Evolutionary conservation across 2,888 invertebrate genomes (phyloP).

Genomic region (Unio delphinus): DNA sequence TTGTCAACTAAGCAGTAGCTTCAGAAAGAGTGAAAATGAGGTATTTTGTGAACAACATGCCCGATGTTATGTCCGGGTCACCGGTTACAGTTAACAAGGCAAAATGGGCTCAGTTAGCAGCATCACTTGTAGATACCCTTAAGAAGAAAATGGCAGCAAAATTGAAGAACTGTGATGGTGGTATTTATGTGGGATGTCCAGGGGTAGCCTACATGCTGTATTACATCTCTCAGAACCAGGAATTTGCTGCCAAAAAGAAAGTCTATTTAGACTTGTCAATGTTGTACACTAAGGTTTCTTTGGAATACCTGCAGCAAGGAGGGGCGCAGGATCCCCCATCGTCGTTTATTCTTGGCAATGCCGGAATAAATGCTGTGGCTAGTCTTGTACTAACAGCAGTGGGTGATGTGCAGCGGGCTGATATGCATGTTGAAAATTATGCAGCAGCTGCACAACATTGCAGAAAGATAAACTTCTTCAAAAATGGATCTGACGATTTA

Average conservation of each 20-base stretch:
- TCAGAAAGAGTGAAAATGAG: slow-evolving; percentile 34
- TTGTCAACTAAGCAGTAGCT: too few relatives aligned
- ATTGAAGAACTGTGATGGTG: slow-evolving; percentile 74
- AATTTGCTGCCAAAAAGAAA: slow-evolving; percentile 36
- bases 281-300: slow-evolving; percentile 78
- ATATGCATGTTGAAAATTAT: slow-evolving; percentile 68
- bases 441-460: slow-evolving; percentile 70
- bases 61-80: slow-evolving; percentile 46
- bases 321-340: slow-evolving; percentile 74
- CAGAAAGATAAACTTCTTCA: slow-evolving; percentile 71
- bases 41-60: slow-evolving; percentile 55
- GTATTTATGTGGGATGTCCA: slow-evolving; percentile 80
- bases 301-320: slow-evolving; percentile 72
- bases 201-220: slow-evolving; percentile 86
- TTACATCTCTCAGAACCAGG: slow-evolving; percentile 77
- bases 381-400: slow-evolving; percentile 65
- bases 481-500: slow-evolving; percentile 81
- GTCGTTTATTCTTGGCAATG: slow-evolving; percentile 85
- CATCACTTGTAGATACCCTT: slow-evolving; percentile 43
- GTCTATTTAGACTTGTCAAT: slow-evolving; percentile 76
- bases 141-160: slow-evolving; percentile 47
- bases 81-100: slow-evolving; percentile 38
- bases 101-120: slow-evolving; percentile 49
- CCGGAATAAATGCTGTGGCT: slow-evolving; percentile 83
- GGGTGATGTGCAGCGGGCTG: slow-evolving; percentile 64